phyloP scores from a whole-genome alignment of 1,140 invertebrate species.

The Panagrolaimus sp. region DNA sequence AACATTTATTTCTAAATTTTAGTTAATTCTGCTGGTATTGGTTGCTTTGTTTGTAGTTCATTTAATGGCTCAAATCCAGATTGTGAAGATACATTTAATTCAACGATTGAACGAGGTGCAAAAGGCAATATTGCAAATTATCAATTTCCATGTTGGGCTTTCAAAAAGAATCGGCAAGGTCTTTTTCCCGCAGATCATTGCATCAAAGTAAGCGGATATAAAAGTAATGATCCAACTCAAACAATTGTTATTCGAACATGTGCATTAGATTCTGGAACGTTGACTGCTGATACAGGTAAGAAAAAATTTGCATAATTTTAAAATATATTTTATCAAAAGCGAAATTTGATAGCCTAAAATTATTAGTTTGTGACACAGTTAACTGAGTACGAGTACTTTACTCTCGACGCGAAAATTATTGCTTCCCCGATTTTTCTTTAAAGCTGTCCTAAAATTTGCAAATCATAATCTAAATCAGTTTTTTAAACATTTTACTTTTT shows the following conservation, averaged over 20 bases:
- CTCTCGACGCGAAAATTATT: too few relatives aligned
- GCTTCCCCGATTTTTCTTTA: too few relatives aligned
- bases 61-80: conserved; percentile 73
- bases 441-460: too few relatives aligned
- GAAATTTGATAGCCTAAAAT: too few relatives aligned
- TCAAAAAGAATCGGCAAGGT: conserved; percentile 80
- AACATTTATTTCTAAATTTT: not conserved
- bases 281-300: conserved; percentile 60
- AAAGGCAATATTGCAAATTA: conserved; percentile 64
- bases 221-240: conserved; percentile 62
- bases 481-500: too few relatives aligned
- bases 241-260: conserved; percentile 62
- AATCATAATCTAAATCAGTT: too few relatives aligned
- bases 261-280: conserved; percentile 63
- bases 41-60: conserved; percentile 93
- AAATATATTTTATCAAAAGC: not conserved
- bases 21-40: conserved; percentile 67
- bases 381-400: too few relatives aligned
- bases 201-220: conserved; percentile 82
- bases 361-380: too few relatives aligned
- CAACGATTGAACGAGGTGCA: conserved; percentile 34
- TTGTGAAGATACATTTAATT: conserved; percentile 94
- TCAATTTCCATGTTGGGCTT: conserved; percentile 84
- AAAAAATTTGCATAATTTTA: not conserved
- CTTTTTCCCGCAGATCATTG: conserved; percentile 92